phyloP scores from a whole-genome alignment of 2,797 vertebrate genomes.

The Macropus fuliginosus region DNA sequence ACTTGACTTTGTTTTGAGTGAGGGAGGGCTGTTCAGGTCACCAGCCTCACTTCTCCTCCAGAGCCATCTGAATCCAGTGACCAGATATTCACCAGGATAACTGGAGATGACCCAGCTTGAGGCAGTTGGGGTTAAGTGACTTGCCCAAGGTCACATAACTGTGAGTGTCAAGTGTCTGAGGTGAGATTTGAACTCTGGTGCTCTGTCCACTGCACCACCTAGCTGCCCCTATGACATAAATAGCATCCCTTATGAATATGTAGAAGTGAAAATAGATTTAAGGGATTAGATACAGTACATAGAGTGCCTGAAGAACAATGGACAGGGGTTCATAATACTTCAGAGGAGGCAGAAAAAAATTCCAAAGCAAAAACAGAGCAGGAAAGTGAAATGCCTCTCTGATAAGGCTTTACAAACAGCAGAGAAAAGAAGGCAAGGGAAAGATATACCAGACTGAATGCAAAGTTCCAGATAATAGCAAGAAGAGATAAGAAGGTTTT shows the following conservation, averaged over 20 bases:
- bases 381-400: not conserved
- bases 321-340: not conserved
- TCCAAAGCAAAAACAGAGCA: not conserved
- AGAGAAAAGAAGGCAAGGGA: not conserved
- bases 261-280: not conserved
- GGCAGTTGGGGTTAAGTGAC: no score
- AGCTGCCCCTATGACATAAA: not conserved
- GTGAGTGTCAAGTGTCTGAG: no score
- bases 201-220: no score
- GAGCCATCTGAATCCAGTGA: no score
- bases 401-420: not conserved
- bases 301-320: not conserved
- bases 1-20: no score
- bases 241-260: not conserved
- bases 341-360: not conserved
- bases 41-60: no score
- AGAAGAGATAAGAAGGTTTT: not conserved
- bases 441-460: not conserved
- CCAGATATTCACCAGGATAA: no score
- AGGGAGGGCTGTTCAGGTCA: no score
- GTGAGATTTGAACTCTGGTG: no score
- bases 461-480: not conserved
- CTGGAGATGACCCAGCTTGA: no score
- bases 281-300: not conserved
- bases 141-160: no score